phyloP scores from a whole-genome alignment of 2,113 vertebrate genomes.

The Columba janthina region DNA sequence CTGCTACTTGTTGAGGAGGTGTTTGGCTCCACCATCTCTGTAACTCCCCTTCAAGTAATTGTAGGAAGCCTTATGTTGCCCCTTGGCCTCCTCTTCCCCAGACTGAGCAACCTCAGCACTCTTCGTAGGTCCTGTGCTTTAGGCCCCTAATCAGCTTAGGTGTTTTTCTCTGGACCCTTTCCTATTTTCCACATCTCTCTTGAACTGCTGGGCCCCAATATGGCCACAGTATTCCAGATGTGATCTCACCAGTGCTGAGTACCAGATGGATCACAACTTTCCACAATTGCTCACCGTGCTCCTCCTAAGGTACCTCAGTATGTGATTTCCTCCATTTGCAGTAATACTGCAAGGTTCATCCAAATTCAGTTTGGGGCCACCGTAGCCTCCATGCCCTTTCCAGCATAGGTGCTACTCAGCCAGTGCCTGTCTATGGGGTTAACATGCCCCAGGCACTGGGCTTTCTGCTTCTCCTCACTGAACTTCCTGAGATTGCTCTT shows the following conservation, averaged over 20 bases:
- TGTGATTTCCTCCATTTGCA: background rate
- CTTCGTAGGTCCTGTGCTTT: background rate
- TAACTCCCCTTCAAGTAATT: background rate
- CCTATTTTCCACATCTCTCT: background rate
- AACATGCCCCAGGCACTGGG: background rate
- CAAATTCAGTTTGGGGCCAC: background rate
- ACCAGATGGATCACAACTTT: background rate
- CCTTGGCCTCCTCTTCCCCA: background rate
- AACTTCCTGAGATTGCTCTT: background rate
- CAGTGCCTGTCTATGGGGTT: background rate
- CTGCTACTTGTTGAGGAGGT: background rate
- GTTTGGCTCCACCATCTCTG: background rate
- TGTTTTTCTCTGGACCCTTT: background rate
- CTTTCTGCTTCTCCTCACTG: background rate
- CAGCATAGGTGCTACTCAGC: background rate
- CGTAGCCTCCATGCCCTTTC: background rate
- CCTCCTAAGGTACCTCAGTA: background rate
- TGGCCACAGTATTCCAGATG: background rate
- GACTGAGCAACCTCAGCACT: background rate
- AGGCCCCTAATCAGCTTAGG: background rate
- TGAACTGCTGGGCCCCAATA: background rate
- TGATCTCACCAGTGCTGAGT: rapidly evolving
- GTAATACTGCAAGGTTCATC: background rate
- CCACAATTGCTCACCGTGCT: rapidly evolving
- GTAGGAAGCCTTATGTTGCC: background rate